phyloP scores from a whole-genome alignment of 2,888 invertebrate species.

The Mimachlamys varia region DNA sequence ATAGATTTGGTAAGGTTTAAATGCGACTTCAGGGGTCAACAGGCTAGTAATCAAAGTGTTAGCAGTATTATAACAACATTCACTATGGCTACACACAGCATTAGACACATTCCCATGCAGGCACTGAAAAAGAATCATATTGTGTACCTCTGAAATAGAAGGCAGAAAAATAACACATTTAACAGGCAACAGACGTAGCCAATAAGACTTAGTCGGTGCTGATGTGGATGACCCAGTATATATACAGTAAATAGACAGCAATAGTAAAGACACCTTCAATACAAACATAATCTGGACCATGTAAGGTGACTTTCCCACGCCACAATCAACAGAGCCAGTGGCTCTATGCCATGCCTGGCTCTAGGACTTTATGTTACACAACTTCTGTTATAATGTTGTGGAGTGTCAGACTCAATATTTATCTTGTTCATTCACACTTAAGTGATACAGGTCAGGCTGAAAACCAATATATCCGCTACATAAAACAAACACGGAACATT shows the following conservation, averaged over 20 bases:
- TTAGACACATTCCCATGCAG: not conserved
- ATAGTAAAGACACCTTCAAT: not conserved
- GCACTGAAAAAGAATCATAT: not conserved
- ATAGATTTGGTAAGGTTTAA: no score
- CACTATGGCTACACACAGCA: not conserved
- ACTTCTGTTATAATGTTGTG: not conserved
- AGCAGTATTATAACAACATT: not conserved
- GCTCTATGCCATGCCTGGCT: not conserved
- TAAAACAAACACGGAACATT: not conserved
- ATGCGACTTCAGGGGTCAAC: not conserved
- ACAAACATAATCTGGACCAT: not conserved
- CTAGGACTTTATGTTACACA: not conserved
- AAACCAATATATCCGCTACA: not conserved
- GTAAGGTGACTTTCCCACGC: constrained; percentile 11
- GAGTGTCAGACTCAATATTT: not conserved
- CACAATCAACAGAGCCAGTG: not conserved
- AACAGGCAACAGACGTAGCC: not conserved
- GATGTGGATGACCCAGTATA: constrained; percentile 6
- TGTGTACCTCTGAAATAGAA: not conserved
- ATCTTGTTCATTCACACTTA: not conserved
- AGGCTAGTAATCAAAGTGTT: not conserved
- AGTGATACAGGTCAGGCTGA: not conserved
- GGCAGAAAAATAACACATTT: not conserved
- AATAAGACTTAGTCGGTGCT: not conserved
- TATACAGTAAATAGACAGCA: not conserved